Conservation (phyloP, 1,140 invertebrate genomes). For the Eupeodes corollae region DNA sequence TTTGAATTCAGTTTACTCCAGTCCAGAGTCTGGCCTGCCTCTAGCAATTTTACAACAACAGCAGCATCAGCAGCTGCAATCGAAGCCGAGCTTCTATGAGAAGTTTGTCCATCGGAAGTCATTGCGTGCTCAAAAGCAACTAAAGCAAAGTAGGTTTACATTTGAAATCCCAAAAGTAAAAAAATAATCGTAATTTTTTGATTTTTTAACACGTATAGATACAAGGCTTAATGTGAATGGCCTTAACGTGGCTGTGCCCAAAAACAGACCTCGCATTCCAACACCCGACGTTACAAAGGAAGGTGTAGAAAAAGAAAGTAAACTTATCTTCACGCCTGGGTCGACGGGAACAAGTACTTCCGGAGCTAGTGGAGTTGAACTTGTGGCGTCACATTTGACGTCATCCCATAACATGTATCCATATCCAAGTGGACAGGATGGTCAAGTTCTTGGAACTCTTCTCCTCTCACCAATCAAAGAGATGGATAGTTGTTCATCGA, state of each 20-base stretch:
- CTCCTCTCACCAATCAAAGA: slow-evolving; percentile 68
- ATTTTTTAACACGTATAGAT: slow-evolving; percentile 12
- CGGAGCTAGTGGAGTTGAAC: slow-evolving; percentile 20
- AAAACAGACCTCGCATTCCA: slow-evolving; percentile 69
- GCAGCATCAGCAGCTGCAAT: slow-evolving; percentile 25
- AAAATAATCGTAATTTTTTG: background rate
- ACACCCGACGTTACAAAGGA: slow-evolving; percentile 77
- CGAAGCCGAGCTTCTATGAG: slow-evolving; percentile 69
- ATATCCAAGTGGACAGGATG: slow-evolving; percentile 52
- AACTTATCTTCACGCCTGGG: slow-evolving; percentile 10
- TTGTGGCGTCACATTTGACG: slow-evolving; percentile 40
- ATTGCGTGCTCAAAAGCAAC: slow-evolving; percentile 49
- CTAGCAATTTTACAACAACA: slow-evolving; percentile 29
- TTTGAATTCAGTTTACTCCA: slow-evolving; percentile 63
- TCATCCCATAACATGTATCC: slow-evolving; percentile 47
- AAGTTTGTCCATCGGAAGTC: slow-evolving; percentile 68
- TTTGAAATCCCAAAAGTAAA: background rate
- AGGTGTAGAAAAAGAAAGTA: slow-evolving; percentile 55
- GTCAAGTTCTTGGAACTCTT: slow-evolving; percentile 60
- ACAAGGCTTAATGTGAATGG: slow-evolving; percentile 49
- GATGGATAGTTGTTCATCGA: slow-evolving; percentile 54
- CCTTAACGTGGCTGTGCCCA: slow-evolving; percentile 51
- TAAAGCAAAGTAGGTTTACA: slow-evolving; percentile 47
- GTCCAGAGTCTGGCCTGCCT: slow-evolving; percentile 54
- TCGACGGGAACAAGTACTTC: slow-evolving; percentile 7